Evolutionary conservation across 2,797 vertebrate species (phyloP).

Genomic region (Cercopithecus petaurista): DNA sequence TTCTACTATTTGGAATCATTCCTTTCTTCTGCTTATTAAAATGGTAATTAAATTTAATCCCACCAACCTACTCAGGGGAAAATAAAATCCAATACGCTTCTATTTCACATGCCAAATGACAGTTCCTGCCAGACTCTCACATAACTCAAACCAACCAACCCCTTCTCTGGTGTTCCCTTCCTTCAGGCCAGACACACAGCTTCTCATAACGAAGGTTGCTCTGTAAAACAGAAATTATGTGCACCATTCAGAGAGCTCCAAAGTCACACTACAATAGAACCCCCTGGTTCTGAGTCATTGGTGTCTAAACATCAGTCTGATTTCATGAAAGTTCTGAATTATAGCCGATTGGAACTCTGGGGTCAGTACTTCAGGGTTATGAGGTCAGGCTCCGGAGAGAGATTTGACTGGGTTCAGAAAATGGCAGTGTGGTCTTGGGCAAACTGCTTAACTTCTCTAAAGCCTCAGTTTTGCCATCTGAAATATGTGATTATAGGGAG

Average conservation of each 20-base stretch:
- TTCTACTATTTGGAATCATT: neutral
- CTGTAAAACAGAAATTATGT: neutral
- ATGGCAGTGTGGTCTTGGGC: neutral
- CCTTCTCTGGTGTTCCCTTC: neutral
- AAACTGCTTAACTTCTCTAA: neutral
- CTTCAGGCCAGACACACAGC: neutral
- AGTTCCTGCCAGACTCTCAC: neutral
- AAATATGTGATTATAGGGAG: neutral
- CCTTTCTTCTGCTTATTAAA: constrained; percentile 14
- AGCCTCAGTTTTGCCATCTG: neutral
- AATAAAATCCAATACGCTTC: neutral
- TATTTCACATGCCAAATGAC: neutral
- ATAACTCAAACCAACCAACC: neutral
- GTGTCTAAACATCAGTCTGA: neutral
- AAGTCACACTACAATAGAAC: neutral
- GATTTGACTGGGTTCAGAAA: neutral
- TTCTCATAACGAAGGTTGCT: neutral
- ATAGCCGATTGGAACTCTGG: neutral
- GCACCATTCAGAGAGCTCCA: neutral
- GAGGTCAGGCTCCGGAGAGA: neutral
- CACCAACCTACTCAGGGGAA: neutral
- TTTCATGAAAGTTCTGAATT: neutral
- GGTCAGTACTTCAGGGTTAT: neutral
- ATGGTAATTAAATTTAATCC: constrained; percentile 36
- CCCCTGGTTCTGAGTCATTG: neutral